phyloP scores from a whole-genome alignment of 1,140 invertebrate genomes.

The Fopius arisanus region DNA sequence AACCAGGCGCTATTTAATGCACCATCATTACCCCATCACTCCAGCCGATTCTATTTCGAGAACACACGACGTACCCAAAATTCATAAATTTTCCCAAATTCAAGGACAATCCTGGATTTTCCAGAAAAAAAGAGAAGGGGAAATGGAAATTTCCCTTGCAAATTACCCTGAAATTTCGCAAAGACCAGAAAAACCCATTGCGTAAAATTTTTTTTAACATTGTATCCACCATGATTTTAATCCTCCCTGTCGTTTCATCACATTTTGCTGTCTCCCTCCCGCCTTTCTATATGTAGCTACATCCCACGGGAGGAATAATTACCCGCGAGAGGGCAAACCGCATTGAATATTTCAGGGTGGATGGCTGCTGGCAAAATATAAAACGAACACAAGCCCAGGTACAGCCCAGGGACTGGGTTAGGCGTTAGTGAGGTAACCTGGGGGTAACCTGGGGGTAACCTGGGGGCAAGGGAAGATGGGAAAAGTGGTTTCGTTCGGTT shows the following conservation, averaged over 20 bases:
- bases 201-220: too few relatives aligned
- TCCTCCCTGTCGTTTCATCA: conserved; percentile 6
- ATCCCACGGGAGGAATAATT: conserved; percentile 50
- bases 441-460: conserved; percentile 11
- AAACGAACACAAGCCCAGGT: conserved; percentile 22
- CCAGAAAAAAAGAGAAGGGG: too few relatives aligned
- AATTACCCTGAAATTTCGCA: too few relatives aligned
- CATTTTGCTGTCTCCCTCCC: conserved; percentile 6
- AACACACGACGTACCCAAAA: conserved; percentile 48
- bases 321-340: conserved; percentile 42
- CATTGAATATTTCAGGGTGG: conserved; percentile 52
- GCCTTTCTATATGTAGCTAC: conserved; percentile 40
- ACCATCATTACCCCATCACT: conserved; percentile 59
- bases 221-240: background rate
- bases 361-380: conserved; percentile 36
- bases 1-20: conserved; percentile 63
- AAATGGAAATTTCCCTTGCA: too few relatives aligned
- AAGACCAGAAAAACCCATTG: too few relatives aligned
- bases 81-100: too few relatives aligned
- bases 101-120: too few relatives aligned
- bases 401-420: background rate
- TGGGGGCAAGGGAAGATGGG: conserved; percentile 14
- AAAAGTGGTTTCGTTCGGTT: conserved; percentile 31
- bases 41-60: conserved; percentile 58
- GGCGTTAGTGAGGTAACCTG: background rate